Evolutionary conservation across 2,797 vertebrate genomes (phyloP).

Genomic region (Anisognathus igniventris): DNA sequence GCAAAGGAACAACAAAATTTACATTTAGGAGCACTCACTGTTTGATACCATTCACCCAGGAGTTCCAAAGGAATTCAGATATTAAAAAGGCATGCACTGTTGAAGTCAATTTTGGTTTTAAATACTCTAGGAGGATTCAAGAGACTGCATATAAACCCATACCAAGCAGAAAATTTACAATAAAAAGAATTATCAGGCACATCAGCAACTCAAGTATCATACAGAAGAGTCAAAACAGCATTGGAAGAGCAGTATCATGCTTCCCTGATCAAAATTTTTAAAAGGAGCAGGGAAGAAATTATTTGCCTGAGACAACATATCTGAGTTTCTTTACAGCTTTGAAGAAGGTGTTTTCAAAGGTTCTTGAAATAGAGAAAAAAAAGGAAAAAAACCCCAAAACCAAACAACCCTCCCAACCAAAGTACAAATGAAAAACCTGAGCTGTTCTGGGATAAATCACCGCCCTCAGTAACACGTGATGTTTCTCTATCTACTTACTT

Average conservation of each 20-base stretch:
- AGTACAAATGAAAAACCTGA: neutral
- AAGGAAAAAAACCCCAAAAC: accelerated
- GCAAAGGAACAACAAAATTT: neutral
- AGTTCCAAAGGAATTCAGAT: neutral
- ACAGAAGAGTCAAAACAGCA: neutral
- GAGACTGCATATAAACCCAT: neutral
- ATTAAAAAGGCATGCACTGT: neutral
- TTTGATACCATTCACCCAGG: neutral
- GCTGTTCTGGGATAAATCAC: neutral
- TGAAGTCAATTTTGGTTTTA: neutral
- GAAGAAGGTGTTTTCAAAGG: neutral
- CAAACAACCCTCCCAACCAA: neutral
- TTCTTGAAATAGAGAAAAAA: neutral
- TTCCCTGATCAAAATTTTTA: neutral
- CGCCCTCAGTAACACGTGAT: neutral
- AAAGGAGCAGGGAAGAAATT: neutral
- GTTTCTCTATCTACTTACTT: neutral
- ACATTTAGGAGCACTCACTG: neutral
- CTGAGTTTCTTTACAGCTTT: neutral
- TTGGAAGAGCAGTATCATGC: neutral
- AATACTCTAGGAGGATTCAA: neutral
- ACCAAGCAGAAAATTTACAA: neutral
- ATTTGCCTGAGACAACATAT: neutral
- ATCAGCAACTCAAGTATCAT: neutral
- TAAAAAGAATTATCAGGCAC: neutral